Base-by-base conservation (phyloP, 2,113 vertebrate species). In the Barbus barbus region DNA sequence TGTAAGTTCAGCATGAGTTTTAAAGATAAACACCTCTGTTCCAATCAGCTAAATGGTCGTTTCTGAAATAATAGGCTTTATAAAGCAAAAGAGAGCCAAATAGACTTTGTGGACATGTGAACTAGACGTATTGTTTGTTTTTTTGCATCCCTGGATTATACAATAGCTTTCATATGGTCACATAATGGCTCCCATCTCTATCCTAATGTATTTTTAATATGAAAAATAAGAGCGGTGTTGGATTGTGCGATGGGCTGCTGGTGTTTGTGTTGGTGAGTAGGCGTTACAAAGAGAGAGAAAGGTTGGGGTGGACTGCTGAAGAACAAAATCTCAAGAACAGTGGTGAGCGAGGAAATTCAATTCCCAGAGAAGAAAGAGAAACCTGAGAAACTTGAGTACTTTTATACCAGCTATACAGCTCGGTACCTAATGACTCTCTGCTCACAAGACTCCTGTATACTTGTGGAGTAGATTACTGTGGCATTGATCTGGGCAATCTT, bases 131-230 rank as follows among this genome's bases (percentile, higher is more conserved):
- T 56, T 75, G 26, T n/a, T n/a, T n/a, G 3, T 26, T 9, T 12
- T 22, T 75, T 75, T 76, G 48, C 74, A 22, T 77, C 31, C 20
- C 11, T 77, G 28, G 20, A 38, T 56, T 38, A 7, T 58, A n/a
- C 20, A n/a, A 22, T 77, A 13, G 28, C 75, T 8, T 51, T 9
- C 20, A 76, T 53, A 33, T 33, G 18, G 26, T 33, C 74, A 33
- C 4, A 76, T 53, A 33, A 53, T 13, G 28, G 26, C 28, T 76
- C 18, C 75, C 51, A 14, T 77, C 75, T n/a, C 18, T 13, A 58
- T 77, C 26, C 73, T 75, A 58, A 77, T 77, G 75, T 36, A 58
- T 77, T 38, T 77, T 77, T 77, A 38, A 77, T 58, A 36, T 36
- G 4, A n/a, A 33, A 56, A 36, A 2, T 4, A 58, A 24, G 51